Base-by-base conservation (phyloP, 2,113 vertebrate genomes). In the Okapia johnstoni region DNA sequence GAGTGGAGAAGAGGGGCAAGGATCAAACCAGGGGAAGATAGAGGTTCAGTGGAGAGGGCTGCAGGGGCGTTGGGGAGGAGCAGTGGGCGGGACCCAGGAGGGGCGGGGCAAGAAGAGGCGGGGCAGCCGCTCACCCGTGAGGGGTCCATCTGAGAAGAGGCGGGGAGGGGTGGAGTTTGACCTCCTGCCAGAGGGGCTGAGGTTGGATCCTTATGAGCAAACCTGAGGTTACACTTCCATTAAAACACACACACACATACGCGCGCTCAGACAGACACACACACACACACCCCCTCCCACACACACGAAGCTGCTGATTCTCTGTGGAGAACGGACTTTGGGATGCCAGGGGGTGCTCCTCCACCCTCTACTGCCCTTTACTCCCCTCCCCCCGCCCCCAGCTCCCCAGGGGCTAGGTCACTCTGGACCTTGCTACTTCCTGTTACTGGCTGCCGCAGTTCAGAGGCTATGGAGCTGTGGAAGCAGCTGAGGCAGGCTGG, bases 381-480 rank as follows among this genome's bases (percentile, higher is more conserved):
- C 54, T 86, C 55, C 33, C 43, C 7, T 28, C n/a, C 11, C 25
- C 57, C 61, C 4, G 0, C 43, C 76, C 76, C 11, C 33, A 28
- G 46, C 33, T 93, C 55, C 66, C 73, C 36, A 23, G 70, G 50
- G 50, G 30, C 83, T 28, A 13, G 90, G 77, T 85, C 91, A 86
- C 25, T 54, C 87, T 96, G 96, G 95, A 98, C 97, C 95, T 97
- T 97, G 97, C 58, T 79, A 95, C 88, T 95, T 97, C 80, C 91
- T 95, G 66, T 55, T 80, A 40, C 81, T 94, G 61, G 43, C 14
- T 5, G 28, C 77, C 30, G 7, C 17, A 23, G 48, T 60, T 81
- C 61, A 26, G 85, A 81, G 85, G 85, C 77, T 7, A 98, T 98
- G 98, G 98, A 98, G 80, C 88, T 90, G 57, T 98, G 97, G 98